A percentile compares a stretch with the other conserved stretches of the same genome.
Evolutionary conservation across 2,888 invertebrate species (phyloP).

Genomic region (Ceraclea dissimilis): DNA sequence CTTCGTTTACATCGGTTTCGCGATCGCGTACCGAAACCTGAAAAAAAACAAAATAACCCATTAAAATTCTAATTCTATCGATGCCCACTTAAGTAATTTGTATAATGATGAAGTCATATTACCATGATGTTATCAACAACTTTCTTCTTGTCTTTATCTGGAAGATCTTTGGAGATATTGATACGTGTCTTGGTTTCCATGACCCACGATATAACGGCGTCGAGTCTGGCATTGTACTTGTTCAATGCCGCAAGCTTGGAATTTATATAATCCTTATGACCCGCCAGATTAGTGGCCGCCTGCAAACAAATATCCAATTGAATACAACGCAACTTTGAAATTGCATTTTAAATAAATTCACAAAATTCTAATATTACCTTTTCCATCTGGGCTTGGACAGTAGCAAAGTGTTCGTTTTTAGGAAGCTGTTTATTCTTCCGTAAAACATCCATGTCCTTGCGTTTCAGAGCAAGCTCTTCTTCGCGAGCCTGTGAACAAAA

Average conservation of each 20-base stretch:
- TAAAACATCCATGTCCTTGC: slow-evolving; percentile 42
- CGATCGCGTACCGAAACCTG: slow-evolving; percentile 46
- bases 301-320: slow-evolving; percentile 27
- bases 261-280: slow-evolving; percentile 49
- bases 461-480: slow-evolving; percentile 47
- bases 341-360: background rate
- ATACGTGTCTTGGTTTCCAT: slow-evolving; percentile 44
- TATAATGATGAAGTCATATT: slow-evolving; percentile 11
- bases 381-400: slow-evolving; percentile 34
- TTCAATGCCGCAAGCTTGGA: slow-evolving; percentile 50
- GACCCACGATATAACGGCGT: slow-evolving; percentile 48
- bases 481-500: slow-evolving; percentile 45
- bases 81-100: background rate
- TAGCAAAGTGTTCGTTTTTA: slow-evolving; percentile 31
- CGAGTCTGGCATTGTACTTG: slow-evolving; percentile 48
- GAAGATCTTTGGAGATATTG: slow-evolving; percentile 38
- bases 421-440: slow-evolving; percentile 33
- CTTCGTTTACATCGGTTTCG: slow-evolving; percentile 53
- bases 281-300: slow-evolving; percentile 41
- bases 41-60: background rate
- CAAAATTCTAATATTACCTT: slow-evolving; percentile 31
- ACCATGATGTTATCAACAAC: slow-evolving; percentile 41
- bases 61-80: background rate
- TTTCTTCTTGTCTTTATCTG: slow-evolving; percentile 35
- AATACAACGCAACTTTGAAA: background rate